Conservation (phyloP, 2,888 invertebrate genomes). For the Sinohyriopsis cumingii region DNA sequence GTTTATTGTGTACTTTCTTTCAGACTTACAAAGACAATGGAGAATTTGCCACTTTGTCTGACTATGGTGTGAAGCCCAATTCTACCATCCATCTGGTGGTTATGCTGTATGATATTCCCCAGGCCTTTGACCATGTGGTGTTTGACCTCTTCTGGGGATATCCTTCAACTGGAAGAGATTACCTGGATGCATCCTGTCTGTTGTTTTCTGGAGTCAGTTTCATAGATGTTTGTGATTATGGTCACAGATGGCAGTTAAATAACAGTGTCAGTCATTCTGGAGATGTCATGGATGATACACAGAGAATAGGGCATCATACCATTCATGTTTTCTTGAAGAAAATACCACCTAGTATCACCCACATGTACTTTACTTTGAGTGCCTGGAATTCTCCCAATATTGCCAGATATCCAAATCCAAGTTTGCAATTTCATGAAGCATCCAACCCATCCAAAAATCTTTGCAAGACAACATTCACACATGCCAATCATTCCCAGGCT, state of each 20-base stretch:
- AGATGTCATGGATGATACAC: constrained; percentile 39
- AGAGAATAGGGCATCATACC: constrained; percentile 46
- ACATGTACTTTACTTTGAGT: constrained; percentile 53
- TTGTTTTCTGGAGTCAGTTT: constrained; percentile 21
- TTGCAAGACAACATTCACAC: constrained; percentile 49
- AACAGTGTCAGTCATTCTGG: constrained; percentile 39
- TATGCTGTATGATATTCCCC: constrained; percentile 43
- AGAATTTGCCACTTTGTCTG: constrained; percentile 19
- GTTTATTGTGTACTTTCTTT: not conserved
- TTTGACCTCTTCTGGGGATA: constrained; percentile 54
- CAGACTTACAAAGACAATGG: constrained; percentile 23
- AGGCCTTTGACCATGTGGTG: constrained; percentile 44
- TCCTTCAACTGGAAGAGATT: constrained; percentile 37
- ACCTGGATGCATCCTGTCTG: constrained; percentile 49
- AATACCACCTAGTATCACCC: constrained; percentile 38
- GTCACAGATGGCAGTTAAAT: not conserved
- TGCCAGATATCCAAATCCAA: constrained; percentile 47
- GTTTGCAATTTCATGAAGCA: constrained; percentile 48
- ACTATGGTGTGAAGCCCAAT: constrained; percentile 37
- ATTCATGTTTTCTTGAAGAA: constrained; percentile 43
- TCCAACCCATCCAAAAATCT: constrained; percentile 35
- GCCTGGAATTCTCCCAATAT: constrained; percentile 50
- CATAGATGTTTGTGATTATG: constrained; percentile 23
- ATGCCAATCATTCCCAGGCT: constrained; percentile 46
- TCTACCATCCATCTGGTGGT: constrained; percentile 40